Conservation (phyloP, 2,888 invertebrate genomes). For the Lasioglossum calceatum region DNA sequence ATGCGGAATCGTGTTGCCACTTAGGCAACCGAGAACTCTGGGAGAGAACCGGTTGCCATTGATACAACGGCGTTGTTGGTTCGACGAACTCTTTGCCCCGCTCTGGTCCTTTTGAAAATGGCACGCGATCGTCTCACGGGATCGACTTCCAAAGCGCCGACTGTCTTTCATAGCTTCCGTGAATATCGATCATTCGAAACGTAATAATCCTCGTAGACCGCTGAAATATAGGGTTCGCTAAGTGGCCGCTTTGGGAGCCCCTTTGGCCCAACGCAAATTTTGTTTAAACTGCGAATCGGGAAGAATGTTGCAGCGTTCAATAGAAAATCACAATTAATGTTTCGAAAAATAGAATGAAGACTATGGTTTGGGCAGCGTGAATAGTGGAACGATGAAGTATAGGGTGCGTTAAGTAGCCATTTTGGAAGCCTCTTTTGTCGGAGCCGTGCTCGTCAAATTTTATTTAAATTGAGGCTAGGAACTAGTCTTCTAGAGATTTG, state of each 20-base stretch:
- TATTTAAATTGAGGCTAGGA: not conserved
- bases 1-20: conserved; percentile 43
- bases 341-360: not conserved
- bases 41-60: conserved; percentile 43
- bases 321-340: not conserved
- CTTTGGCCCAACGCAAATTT: not conserved
- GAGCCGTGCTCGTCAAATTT: not conserved
- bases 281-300: not conserved
- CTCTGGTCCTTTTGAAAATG: conserved; percentile 43
- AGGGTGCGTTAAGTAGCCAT: not conserved
- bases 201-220: conserved; percentile 12
- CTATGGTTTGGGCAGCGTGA: not conserved
- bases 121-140: conserved; percentile 46
- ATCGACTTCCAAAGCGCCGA: conserved; percentile 26
- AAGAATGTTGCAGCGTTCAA: not conserved
- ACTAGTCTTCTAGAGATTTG: no score
- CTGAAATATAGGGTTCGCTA: conserved; percentile 16
- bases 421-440: not conserved
- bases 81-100: conserved; percentile 29
- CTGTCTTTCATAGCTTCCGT: conserved; percentile 13
- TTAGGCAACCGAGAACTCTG: conserved; percentile 29
- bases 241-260: conserved; percentile 5
- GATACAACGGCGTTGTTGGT: conserved; percentile 1
- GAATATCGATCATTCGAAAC: conserved; percentile 8
- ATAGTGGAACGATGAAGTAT: not conserved